Base-by-base conservation (phyloP, 2,113 vertebrate genomes). In the Equus przewalskii region DNA sequence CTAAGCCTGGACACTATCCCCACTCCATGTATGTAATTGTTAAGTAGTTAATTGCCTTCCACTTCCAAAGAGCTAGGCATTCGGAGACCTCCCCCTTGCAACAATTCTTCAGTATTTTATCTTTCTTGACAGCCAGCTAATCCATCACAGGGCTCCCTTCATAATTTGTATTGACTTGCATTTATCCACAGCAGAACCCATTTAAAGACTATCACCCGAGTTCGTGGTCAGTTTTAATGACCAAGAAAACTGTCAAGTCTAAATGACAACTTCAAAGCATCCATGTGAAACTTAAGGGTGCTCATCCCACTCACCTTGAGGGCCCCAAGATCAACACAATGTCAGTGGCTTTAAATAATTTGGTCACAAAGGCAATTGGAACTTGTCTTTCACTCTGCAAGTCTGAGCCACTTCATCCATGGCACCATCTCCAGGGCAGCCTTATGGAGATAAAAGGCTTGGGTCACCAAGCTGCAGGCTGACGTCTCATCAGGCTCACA, bases 101-200 rank as follows among this genome's bases (percentile, higher is more conserved):
- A 65, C 46, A 69, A 22, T 91, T 79, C 89, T 72, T 96, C 11
- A 2, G 26, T 67, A 70, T 85, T 97, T 96, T 91, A 89, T 94
- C 94, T 97, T 95, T 96, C 76, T 75, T 96, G 79, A 98, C 72
- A 97, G 89, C 67, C 67, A 89, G 81, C 82, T 73, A 67, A 86
- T 97, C 88, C 41, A 87, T 92, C 94, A 44, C n/a, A 49, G 54
- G 84, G 33, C 49, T 46, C 75, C 64, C 94, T 97, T 97, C 92
- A 93, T 97, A 94, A 96, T 93, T 93, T 91, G 36, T 97, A 96
- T 97, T 93, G 96, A 97, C 97, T 96, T 89, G 73, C 64, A 93
- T 97, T 86, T 96, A 93, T 96, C 91, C 56, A 93, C 21, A 79
- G 62, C 41, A 75, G 49, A 93, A 21, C 54, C 94, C 94, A 83